These are phyloP conservation scores for Eupsilia transversa DNA, from an alignment of 2,888 invertebrate genomes.

Conservation along the genomic window DNA sequence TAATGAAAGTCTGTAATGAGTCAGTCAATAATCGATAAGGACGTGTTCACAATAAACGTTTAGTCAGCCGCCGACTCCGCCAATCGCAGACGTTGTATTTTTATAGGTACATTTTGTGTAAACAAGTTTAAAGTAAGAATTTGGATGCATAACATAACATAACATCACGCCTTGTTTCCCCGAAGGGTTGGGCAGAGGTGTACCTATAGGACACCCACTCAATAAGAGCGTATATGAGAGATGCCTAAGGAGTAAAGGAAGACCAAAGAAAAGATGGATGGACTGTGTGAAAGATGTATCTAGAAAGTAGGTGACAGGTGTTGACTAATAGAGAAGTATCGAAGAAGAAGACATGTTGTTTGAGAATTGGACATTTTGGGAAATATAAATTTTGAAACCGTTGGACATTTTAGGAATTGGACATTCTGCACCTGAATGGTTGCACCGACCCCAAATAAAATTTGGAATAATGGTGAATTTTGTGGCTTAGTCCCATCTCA, in stretches of 20 bases:
- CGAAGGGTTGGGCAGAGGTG: too few relatives aligned
- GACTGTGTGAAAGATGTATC: not conserved
- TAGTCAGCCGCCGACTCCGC: too few relatives aligned
- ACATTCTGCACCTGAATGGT: too few relatives aligned
- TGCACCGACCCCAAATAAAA: too few relatives aligned
- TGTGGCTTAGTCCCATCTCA: too few relatives aligned
- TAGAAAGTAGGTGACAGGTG: not conserved
- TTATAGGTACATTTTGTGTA: not conserved
- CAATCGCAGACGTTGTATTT: not conserved
- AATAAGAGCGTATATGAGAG: too few relatives aligned
- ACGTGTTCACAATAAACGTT: not conserved
- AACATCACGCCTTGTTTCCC: too few relatives aligned
- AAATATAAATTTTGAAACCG: too few relatives aligned
- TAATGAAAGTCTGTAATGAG: constrained; percentile 8
- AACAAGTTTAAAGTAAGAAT: not conserved
- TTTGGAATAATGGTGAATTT: not conserved
- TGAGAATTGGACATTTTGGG: too few relatives aligned
- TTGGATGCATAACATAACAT: too few relatives aligned
- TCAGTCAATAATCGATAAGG: constrained; percentile 2
- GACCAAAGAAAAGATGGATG: not conserved
- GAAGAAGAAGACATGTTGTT: not conserved
- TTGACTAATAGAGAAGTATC: not conserved
- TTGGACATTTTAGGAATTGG: too few relatives aligned
- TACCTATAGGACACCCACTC: too few relatives aligned
- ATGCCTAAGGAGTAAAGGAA: not conserved